These are phyloP conservation scores for Palaemon carinicauda DNA, from an alignment of 1,140 invertebrate genomes.

Conservation along the genomic window DNA sequence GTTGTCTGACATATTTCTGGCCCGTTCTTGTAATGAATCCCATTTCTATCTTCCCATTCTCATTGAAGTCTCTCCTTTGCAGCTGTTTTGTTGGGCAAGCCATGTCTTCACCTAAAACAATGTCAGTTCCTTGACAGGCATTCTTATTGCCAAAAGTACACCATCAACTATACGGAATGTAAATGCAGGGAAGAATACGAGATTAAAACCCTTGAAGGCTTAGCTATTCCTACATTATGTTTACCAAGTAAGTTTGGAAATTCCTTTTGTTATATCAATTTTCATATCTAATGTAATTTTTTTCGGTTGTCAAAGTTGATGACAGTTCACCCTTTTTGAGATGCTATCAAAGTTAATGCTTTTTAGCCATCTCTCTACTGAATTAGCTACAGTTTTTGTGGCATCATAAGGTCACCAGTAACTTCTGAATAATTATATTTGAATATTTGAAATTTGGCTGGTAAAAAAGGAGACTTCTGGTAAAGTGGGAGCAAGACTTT, in stretches of 20 bases:
- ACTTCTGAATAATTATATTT: too few relatives aligned
- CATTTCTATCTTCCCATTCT: neutral
- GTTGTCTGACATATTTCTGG: neutral
- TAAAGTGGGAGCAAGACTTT: too few relatives aligned
- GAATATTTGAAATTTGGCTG: too few relatives aligned
- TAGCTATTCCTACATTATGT: conserved; percentile 13
- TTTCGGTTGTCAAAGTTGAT: too few relatives aligned
- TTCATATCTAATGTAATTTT: neutral
- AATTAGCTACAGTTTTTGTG: too few relatives aligned
- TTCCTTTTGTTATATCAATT: neutral
- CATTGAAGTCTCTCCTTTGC: neutral
- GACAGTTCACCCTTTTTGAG: too few relatives aligned
- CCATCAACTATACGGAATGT: neutral
- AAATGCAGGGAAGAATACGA: conserved; percentile 26
- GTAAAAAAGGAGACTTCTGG: too few relatives aligned
- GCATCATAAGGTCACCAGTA: too few relatives aligned
- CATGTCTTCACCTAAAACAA: conserved; percentile 32
- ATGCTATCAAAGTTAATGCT: too few relatives aligned
- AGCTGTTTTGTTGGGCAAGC: conserved; percentile 22
- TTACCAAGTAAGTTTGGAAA: conserved; percentile 19
- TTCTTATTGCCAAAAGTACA: conserved; percentile 6
- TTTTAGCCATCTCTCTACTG: too few relatives aligned
- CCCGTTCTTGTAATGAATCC: neutral
- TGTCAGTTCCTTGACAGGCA: conserved; percentile 22
- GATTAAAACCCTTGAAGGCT: conserved; percentile 14